Conservation (phyloP, 1,140 invertebrate genomes). For the Macrotrachela quadricornifera region DNA sequence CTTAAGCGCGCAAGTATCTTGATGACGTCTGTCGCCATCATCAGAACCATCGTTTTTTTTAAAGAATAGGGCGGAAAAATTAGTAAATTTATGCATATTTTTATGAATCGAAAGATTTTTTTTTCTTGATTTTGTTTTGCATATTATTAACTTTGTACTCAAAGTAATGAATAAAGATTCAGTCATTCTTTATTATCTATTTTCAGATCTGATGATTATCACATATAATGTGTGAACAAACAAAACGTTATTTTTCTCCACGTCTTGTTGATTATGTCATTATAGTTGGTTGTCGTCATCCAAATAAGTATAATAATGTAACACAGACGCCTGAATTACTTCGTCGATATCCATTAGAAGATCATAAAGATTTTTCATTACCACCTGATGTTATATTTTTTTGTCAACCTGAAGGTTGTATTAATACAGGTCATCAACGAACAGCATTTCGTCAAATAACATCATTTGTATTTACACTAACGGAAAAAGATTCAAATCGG, state of each 20-base stretch:
- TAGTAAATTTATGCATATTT: no score
- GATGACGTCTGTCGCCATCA: no score
- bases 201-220: no score
- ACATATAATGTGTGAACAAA: no score
- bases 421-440: conserved; percentile 41
- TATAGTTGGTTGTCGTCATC: conserved; percentile 65
- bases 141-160: no score
- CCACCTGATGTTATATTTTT: conserved; percentile 96
- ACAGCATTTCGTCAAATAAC: conserved; percentile 43
- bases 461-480: conserved; percentile 92
- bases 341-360: conserved; percentile 77
- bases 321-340: conserved; percentile 29
- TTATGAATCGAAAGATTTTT: no score
- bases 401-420: conserved; percentile 93
- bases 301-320: conserved; percentile 18
- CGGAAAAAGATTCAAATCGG: conserved; percentile 92
- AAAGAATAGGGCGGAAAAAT: no score
- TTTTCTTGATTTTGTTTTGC: no score
- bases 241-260: conserved; percentile 33
- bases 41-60: no score
- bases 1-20: no score
- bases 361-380: conserved; percentile 82
- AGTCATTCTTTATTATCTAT: no score
- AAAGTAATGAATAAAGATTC: no score
- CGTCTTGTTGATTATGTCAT: conserved; percentile 68